These are phyloP conservation scores for Poeciliopsis turneri DNA, from an alignment of 2,797 vertebrate species.

Conservation along the genomic window DNA sequence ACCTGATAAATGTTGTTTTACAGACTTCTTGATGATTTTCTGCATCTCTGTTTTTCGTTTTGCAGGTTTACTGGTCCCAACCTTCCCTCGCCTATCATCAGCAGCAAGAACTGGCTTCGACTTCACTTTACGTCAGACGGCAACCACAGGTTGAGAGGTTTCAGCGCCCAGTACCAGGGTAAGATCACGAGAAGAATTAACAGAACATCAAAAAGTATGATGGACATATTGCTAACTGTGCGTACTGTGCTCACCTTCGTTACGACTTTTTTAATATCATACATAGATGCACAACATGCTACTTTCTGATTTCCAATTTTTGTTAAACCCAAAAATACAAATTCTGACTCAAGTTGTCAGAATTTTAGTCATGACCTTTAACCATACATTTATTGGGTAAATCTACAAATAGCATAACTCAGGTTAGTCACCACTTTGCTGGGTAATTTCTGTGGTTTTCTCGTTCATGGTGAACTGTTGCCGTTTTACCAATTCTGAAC, in stretches of 20 bases:
- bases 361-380: neutral
- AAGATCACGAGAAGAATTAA: slow-evolving; percentile 26
- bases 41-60: slow-evolving; percentile 18
- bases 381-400: neutral
- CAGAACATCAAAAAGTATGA: neutral
- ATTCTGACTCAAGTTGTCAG: neutral
- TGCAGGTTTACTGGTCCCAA: slow-evolving; percentile 95
- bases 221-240: neutral
- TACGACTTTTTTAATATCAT: neutral
- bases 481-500: neutral
- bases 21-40: neutral
- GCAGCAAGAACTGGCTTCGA: slow-evolving; percentile 98
- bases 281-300: neutral
- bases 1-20: neutral
- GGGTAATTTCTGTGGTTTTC: neutral
- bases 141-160: slow-evolving; percentile 95
- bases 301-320: neutral
- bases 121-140: slow-evolving; percentile 96
- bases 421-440: neutral
- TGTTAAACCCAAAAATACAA: neutral
- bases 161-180: slow-evolving; percentile 99
- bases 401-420: neutral
- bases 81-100: slow-evolving; percentile 96
- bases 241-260: neutral
- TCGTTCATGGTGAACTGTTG: neutral